phyloP scores from a whole-genome alignment of 1,140 invertebrate species.

The Ditylenchus dipsaci region DNA sequence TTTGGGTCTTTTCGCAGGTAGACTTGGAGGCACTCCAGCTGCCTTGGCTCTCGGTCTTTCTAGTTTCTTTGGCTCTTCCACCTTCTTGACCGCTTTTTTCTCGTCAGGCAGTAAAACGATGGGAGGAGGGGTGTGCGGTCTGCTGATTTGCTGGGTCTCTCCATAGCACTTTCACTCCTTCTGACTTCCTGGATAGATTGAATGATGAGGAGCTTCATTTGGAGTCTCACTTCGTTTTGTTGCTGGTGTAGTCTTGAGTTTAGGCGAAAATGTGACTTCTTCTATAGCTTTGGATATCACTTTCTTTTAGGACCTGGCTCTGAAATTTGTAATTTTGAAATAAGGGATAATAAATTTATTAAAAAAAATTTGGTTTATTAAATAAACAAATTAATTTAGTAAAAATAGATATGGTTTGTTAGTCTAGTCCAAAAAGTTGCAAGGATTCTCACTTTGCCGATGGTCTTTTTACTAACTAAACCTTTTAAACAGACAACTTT shows the following conservation, averaged over 20 bases:
- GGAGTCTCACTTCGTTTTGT: no score
- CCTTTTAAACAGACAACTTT: no score
- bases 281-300: not conserved
- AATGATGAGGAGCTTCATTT: no score
- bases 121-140: not conserved
- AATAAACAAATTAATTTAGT: no score
- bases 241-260: not conserved
- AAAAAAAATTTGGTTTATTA: no score
- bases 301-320: not conserved
- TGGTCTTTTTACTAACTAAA: no score
- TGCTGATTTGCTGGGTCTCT: not conserved
- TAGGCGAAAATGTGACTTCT: not conserved
- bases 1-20: not conserved
- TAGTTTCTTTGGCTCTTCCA: not conserved
- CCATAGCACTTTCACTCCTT: not conserved
- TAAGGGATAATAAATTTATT: no score
- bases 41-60: not conserved
- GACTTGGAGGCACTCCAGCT: not conserved
- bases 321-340: not conserved
- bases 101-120: not conserved
- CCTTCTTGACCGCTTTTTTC: not conserved
- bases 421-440: no score
- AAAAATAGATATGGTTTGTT: no score
- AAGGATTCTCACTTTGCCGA: no score
- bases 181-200: not conserved